These are phyloP conservation scores for Sandelia bainsii DNA, from an alignment of 2,797 vertebrate species.

Conservation along the genomic window DNA sequence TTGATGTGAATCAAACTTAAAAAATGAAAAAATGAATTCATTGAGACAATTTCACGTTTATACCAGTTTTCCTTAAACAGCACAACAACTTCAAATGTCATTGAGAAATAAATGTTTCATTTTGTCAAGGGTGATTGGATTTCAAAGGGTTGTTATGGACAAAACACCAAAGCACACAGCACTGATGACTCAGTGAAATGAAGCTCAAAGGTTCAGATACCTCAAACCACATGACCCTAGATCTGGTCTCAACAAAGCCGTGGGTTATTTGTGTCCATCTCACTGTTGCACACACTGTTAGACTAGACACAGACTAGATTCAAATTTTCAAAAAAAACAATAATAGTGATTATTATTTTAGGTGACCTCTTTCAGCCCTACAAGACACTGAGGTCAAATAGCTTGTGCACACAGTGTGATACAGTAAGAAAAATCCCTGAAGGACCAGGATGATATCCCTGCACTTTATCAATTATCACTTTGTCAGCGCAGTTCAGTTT, in stretches of 20 bases:
- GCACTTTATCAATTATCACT: slow-evolving; percentile 64
- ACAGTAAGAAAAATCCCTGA: neutral
- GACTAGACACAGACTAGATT: neutral
- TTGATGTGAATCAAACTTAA: no score
- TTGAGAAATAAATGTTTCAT: neutral
- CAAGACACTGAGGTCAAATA: neutral
- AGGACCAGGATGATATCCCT: slow-evolving; percentile 5
- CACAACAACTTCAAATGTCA: no score
- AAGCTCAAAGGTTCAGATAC: neutral
- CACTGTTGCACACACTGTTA: neutral
- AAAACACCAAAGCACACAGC: neutral
- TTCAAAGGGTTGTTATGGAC: neutral
- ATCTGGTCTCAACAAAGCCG: neutral
- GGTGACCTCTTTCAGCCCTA: neutral
- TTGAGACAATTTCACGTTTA: neutral
- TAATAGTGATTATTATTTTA: neutral
- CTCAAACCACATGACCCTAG: neutral
- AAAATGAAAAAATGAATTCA: neutral
- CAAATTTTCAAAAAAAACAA: neutral
- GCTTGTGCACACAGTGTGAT: neutral
- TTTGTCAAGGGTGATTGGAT: neutral
- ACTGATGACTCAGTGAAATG: neutral
- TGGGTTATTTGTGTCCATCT: neutral
- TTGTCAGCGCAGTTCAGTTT: slow-evolving; percentile 59
- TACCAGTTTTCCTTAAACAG: no score